These are phyloP conservation scores for Psittacula echo DNA, from an alignment of 2,797 vertebrate species.

Conservation along the genomic window DNA sequence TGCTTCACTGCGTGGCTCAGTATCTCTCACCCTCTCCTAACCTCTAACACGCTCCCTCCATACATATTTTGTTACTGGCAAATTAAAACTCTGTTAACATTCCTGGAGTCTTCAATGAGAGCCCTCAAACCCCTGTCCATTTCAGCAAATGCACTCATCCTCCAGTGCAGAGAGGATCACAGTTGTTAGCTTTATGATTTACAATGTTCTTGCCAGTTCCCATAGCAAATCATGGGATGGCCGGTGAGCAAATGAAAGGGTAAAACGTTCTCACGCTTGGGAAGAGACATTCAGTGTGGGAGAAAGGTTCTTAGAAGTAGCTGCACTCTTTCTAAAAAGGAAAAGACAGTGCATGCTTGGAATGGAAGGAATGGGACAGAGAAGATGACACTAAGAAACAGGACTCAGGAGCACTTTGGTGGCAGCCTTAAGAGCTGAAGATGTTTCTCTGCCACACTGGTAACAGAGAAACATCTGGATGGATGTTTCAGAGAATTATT, in stretches of 20 bases:
- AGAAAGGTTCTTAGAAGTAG: slow-evolving; percentile 66
- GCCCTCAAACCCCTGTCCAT: slow-evolving; percentile 14
- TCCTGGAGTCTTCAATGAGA: slow-evolving; percentile 48
- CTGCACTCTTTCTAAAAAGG: slow-evolving; percentile 42
- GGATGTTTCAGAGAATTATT: neutral
- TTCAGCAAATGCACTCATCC: slow-evolving; percentile 58
- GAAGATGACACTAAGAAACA: neutral
- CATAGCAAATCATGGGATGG: slow-evolving; percentile 66
- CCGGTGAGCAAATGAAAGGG: slow-evolving; percentile 77
- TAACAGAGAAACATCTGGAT: neutral
- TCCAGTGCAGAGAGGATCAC: slow-evolving; percentile 51
- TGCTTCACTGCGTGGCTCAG: neutral
- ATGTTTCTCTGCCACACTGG: neutral
- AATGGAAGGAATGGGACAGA: slow-evolving; percentile 35
- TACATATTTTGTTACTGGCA: neutral
- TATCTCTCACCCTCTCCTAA: slow-evolving; percentile 7
- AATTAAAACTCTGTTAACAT: slow-evolving; percentile 59
- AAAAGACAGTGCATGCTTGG: slow-evolving; percentile 62
- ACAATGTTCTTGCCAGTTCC: slow-evolving; percentile 69
- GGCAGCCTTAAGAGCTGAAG: slow-evolving; percentile 18
- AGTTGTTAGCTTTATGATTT: slow-evolving; percentile 69
- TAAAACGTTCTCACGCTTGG: slow-evolving; percentile 71
- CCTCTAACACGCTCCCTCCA: neutral
- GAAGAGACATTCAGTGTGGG: slow-evolving; percentile 62
- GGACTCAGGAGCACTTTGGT: neutral